Base-by-base conservation (phyloP, 2,113 vertebrate species). In the Centropus unirufus region DNA sequence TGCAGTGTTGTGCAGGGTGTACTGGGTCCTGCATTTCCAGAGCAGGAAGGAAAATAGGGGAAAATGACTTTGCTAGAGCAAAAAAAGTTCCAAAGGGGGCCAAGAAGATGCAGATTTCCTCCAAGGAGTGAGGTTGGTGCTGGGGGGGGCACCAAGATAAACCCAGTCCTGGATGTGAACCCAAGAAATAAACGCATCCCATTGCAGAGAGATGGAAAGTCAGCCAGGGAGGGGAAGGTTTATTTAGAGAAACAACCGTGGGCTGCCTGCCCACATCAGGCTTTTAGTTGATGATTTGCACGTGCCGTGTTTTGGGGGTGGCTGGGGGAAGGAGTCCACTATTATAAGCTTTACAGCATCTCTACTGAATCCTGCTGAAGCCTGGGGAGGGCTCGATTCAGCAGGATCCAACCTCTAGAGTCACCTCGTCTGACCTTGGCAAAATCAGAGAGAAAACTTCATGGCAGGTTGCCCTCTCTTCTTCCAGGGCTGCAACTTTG, bases 211-310 rank as follows among this genome's bases (percentile, higher is more conserved):
- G 80, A 26, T 52, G 86, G 91, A 87, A 61, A 96, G 76, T 70
- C 83, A 96, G 94, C 6, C 83, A 83, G 73, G 59, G 79, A 94
- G 80, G 95, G 86, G 64, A 94, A 92, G 89, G 86, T 92, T 97
- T 97, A 97, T 97, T 97, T 96, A 94, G 96, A 92, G 96, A 92
- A 95, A 72, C 26, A 90, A 4, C 83, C 89, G 96, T 97, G 96
- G 96, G 96, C 92, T 95, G 96, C 20, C 96, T 95, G 96, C 96
- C 96, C 96, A 97, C 96, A 92, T 46, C 91, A 93, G 96, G 91
- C 95, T 95, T 83, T 96, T 14, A 93, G 95, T 90, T 83, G 96
- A 68, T 92, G 93, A 96, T 89, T 88, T 73, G 93, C 93, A 95
- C 94, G 88, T 96, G 95, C 95, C 80, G 4, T 14, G 14, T 16